Conservation (phyloP, 1,140 invertebrate species). For the Anagrus nilaparvatae region DNA sequence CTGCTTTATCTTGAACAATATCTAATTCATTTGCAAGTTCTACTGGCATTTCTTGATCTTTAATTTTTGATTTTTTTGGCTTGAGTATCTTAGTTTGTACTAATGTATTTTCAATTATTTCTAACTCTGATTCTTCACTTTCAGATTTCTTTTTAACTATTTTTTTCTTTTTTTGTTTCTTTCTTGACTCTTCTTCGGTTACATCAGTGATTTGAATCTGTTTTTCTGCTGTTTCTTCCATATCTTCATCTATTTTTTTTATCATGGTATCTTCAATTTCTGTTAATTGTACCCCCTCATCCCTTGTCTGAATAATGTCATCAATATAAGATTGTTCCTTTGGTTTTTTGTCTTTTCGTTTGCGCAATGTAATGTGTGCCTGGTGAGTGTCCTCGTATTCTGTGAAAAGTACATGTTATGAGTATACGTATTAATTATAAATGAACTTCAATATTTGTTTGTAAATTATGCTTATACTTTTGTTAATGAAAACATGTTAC, state of each 20-base stretch:
- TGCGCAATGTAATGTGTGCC: constrained; percentile 39
- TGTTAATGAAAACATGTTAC: no score
- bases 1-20: constrained; percentile 23
- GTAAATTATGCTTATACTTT: not conserved
- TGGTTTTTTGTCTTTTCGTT: constrained; percentile 36
- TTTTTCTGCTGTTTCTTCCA: constrained; percentile 24
- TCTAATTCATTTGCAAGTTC: no score
- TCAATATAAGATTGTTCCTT: constrained; percentile 30
- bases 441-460: not conserved
- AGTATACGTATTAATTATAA: constrained; percentile 11
- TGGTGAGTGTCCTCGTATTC: constrained; percentile 44
- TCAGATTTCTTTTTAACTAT: constrained; percentile 20
- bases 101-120: constrained; percentile 17
- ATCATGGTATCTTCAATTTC: constrained; percentile 25
- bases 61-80: constrained; percentile 25
- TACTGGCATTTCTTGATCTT: constrained; percentile 30
- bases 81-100: constrained; percentile 26
- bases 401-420: constrained; percentile 41
- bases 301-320: constrained; percentile 28
- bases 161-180: constrained; percentile 28
- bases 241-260: constrained; percentile 31
- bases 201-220: constrained; percentile 28
- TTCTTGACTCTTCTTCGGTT: constrained; percentile 31
- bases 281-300: constrained; percentile 31
- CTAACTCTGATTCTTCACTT: constrained; percentile 22